Conservation (phyloP, 2,888 invertebrate genomes). For the Philaethria dido region DNA sequence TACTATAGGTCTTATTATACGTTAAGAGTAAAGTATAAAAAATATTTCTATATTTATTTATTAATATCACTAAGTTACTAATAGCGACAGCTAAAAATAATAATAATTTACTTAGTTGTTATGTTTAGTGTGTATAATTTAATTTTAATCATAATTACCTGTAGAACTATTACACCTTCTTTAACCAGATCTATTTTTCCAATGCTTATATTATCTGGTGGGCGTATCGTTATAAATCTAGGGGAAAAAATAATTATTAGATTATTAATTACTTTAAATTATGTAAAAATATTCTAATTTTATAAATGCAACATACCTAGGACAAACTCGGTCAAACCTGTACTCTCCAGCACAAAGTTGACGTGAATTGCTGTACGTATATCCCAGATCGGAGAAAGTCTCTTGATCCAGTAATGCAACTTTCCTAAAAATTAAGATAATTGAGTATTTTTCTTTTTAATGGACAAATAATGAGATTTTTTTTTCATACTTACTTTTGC, state of each 20-base stretch:
- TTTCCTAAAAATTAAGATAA: constrained; percentile 56
- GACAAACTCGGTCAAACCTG: constrained; percentile 84
- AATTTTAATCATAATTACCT: constrained; percentile 55
- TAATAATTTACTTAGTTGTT: background rate
- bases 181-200: constrained; percentile 71
- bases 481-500: constrained; percentile 67
- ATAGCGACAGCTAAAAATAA: background rate
- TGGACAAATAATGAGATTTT: background rate
- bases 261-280: background rate
- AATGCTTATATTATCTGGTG: constrained; percentile 62
- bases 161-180: constrained; percentile 75
- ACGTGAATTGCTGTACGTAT: constrained; percentile 68
- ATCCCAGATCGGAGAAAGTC: constrained; percentile 74
- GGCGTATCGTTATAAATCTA: constrained; percentile 81
- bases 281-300: background rate
- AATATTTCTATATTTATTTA: no score
- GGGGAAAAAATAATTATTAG: constrained; percentile 21
- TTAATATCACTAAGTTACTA: no score
- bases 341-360: constrained; percentile 77
- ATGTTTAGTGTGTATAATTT: background rate
- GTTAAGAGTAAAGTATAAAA: no score
- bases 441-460: background rate
- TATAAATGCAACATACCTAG: constrained; percentile 62
- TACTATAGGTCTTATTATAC: no score
- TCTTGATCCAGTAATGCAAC: constrained; percentile 73